These are phyloP conservation scores for Leptura quadrifasciata DNA, from an alignment of 2,888 invertebrate species.

Conservation along the genomic window DNA sequence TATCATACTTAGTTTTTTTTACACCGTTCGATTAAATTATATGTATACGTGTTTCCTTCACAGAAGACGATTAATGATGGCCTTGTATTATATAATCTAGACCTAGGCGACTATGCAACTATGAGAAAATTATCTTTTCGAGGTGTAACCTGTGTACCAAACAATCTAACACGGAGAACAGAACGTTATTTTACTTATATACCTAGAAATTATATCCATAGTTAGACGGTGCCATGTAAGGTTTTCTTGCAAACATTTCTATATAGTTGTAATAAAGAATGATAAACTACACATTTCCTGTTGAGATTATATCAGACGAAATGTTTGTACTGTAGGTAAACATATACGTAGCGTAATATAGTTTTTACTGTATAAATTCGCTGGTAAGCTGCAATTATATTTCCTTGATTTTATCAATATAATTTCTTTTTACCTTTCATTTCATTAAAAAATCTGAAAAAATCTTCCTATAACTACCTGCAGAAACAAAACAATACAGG, in stretches of 20 bases:
- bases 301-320: constrained; percentile 36
- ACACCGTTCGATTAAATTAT: neutral
- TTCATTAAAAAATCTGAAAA: too few species aligned
- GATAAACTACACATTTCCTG: constrained; percentile 43
- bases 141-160: constrained; percentile 13
- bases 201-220: constrained; percentile 38
- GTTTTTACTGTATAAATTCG: neutral
- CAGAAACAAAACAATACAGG: too few species aligned
- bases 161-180: constrained; percentile 25
- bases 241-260: constrained; percentile 40
- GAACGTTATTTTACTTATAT: constrained; percentile 32
- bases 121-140: constrained; percentile 6
- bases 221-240: constrained; percentile 40
- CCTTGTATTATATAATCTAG: constrained; percentile 14
- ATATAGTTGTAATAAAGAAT: constrained; percentile 44
- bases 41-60: neutral
- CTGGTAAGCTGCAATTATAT: neutral
- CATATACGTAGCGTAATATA: constrained; percentile 4
- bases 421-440: too few species aligned
- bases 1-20: neutral
- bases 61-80: neutral
- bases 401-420: too few species aligned
- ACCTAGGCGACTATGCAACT: neutral
- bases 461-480: too few species aligned
- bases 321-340: constrained; percentile 24